These are phyloP conservation scores for Sander vitreus DNA, from an alignment of 2,113 vertebrate species.

Conservation along the genomic window DNA sequence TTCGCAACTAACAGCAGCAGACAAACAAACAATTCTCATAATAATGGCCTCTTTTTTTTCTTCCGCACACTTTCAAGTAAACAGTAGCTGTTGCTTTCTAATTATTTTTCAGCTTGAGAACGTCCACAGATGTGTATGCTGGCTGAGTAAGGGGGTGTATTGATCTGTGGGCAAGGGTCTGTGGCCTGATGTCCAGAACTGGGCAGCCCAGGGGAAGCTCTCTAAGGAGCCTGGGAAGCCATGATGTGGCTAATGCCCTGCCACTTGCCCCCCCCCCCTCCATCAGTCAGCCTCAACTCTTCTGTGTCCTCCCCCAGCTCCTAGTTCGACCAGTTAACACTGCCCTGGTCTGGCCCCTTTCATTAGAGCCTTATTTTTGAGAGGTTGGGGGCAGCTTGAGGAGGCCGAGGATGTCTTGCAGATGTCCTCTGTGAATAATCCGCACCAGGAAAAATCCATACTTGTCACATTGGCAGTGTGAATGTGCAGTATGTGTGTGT, in stretches of 20 bases:
- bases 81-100: conserved; percentile 76
- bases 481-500: conserved; percentile 50
- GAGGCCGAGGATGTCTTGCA: conserved; percentile 76
- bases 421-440: conserved; percentile 86
- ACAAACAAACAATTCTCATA: conserved; percentile 78
- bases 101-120: conserved; percentile 85
- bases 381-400: conserved; percentile 71
- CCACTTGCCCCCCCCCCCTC: conserved; percentile 70
- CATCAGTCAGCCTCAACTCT: conserved; percentile 71
- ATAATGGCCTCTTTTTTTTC: conserved; percentile 53
- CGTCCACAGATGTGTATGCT: conserved; percentile 75
- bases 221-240: conserved; percentile 78
- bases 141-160: conserved; percentile 70
- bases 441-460: conserved; percentile 85
- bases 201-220: conserved; percentile 70
- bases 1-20: conserved; percentile 67
- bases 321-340: conserved; percentile 69
- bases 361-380: conserved; percentile 78
- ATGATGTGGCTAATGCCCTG: conserved; percentile 85
- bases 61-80: conserved; percentile 71
- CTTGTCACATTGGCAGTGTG: conserved; percentile 84
- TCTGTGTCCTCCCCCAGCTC: conserved; percentile 68
- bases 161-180: conserved; percentile 79
- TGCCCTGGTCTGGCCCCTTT: conserved; percentile 69
- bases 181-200: conserved; percentile 77